Base-by-base conservation (phyloP, 2,113 vertebrate genomes). In the Chloropsis hardwickii region DNA sequence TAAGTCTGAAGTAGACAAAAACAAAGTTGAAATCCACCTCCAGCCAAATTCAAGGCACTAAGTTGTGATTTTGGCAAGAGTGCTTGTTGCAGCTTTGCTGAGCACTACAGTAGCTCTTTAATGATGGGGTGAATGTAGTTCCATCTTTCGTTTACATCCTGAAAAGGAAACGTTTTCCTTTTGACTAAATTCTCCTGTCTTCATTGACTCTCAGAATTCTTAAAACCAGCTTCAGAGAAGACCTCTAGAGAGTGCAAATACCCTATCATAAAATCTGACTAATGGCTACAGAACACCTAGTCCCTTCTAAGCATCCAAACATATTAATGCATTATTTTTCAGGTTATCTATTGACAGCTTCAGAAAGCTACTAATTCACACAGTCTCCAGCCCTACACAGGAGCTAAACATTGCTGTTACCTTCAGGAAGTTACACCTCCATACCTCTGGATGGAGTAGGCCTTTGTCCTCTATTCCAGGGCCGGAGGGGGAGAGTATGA, bases 1-100 rank as follows among this genome's bases (percentile, higher is more conserved):
- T 81, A 93, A 90, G 39, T 74, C 56, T 71, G 64, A 81, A 90
- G 42, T 3, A 71, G 60, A 92, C 74, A 74, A 90, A 95, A 96
- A 19, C 82, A 92, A 92, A 78, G 64, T 21, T 65, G 61, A 90
- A 95, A 95, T 90, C 40, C 27, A 92, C 92, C 93, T 95, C 77
- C 53, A 93, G 92, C n/a, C 40, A 90, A 84, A 78, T 65, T 83
- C 57, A 65, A 35, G 69, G 18, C 15, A 61, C 76, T 78, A 64
- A 71, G 56, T 3, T 93, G 67, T 82, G 74, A 83, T 85, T 95
- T 85, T 58, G 76, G 27, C 42, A 72, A 85, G 74, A 12, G 33
- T 28, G 23, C 10, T 83, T 62, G 48, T 50, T 61, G 82, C 83
- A 96, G 60, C 39, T 84, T 71, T 74, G 40, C 67, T 25, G 29